Base-by-base conservation (phyloP, 2,888 invertebrate genomes). In the Monopis laevigella region DNA sequence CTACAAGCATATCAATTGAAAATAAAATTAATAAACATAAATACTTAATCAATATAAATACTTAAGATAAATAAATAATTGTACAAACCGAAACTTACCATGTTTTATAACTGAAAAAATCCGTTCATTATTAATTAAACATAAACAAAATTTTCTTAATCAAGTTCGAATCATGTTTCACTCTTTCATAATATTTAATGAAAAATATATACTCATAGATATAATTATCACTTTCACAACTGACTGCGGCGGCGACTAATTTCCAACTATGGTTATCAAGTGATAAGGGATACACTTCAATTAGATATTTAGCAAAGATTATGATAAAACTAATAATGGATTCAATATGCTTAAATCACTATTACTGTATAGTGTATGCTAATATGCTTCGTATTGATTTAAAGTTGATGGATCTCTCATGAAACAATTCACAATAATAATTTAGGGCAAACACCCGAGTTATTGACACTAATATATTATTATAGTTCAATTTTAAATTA, bases 291-390 rank as follows among this genome's bases (percentile, higher is more conserved):
- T 2, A n/a, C 12, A 21, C 36, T 36, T 36, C 21, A 36, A 36
- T 21, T 36, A 21, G 36, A 36, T 36, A 36, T 36, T 36, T 12
- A 21, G 13, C 21, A 14, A 4, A 21, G 19, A 36, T 36, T 36
- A 36, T 18, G 36, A 36, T 36, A 36, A 21, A n/a, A 21, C 2
- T 36, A 36, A 36, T 36, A 19, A 36, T n/a, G n/a, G n/a, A n/a
- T n/a, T n/a, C n/a, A n/a, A n/a, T n/a, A n/a, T n/a, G n/a, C n/a
- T n/a, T n/a, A n/a, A n/a, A n/a, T n/a, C n/a, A n/a, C n/a, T n/a
- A n/a, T n/a, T n/a, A n/a, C n/a, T n/a, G n/a, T n/a, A n/a, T n/a
- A n/a, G n/a, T n/a, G n/a, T n/a, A n/a, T n/a, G n/a, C n/a, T n/a
- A n/a, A n/a, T n/a, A n/a, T n/a, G n/a, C n/a, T n/a, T n/a, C n/a